Base-by-base conservation (phyloP, 2,888 invertebrate genomes). In the Drosophila longiperda region DNA sequence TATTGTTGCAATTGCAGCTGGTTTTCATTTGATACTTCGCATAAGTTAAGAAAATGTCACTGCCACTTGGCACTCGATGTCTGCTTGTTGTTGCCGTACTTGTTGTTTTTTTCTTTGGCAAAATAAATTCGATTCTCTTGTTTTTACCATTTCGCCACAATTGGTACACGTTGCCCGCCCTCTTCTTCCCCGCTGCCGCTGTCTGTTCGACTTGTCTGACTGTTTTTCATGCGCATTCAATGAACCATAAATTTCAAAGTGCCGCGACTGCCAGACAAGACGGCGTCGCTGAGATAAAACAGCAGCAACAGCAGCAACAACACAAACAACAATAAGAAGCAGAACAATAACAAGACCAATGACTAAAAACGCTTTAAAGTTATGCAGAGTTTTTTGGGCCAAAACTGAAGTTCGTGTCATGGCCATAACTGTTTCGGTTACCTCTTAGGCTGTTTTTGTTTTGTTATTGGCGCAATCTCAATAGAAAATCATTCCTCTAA, bases 221-320 rank as follows among this genome's bases (percentile, higher is more conserved):
- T 88, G 85, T 87, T 90, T 90, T 89, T 87, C 84, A 84, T 90
- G 79, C 79, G 87, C 63, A 90, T 90, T 89, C 87, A 90, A 90
- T 87, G 87, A 87, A 89, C 89, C 90, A 87, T 87, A 87, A 87
- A 90, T 87, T 87, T 90, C 68, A 87, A 90, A 90, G 84, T 89
- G 89, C 90, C 87, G 77, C 72, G 61, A 42, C 58, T 73, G 63
- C 75, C 80, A 87, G 87, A 87, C 87, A 75, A 70, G 90, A 74
- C 89, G 87, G 83, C 86, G 83, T 58, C 83, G 61, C 67, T 33
- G 5, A 68, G 49, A 78, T 60, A 61, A 63, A 66, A 76, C 54
- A 63, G 49, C 29, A 50, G 32, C 32, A 61, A n/a, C 48, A 52
- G 20, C 29, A 48, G 26, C 58, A 60, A 45, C 29, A 60, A 7